Base-by-base conservation (phyloP, 2,888 invertebrate species). In the Plagodis pulveraria region DNA sequence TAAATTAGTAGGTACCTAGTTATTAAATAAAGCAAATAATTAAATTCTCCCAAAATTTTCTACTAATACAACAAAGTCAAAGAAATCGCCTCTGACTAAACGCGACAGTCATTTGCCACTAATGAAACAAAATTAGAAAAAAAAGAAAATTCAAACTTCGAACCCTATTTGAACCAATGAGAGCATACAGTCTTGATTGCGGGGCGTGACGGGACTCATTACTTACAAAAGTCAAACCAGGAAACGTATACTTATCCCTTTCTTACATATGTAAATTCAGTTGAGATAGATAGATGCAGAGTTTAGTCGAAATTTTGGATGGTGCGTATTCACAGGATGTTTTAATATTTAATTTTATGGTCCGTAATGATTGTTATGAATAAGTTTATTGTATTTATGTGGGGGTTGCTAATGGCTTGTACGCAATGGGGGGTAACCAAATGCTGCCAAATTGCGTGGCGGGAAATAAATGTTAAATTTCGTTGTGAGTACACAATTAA, bases 311-410 rank as follows among this genome's bases (percentile, higher is more conserved):
- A 80, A 83, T 82, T 83, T 83, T 73, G 75, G 10, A 70, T 70
- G 76, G 69, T 70, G 69, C 69, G 71, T 70, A 73, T 84, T 78
- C 81, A 86, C 86, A 86, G 83, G 77, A 76, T 85, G 87, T 65
- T 89, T 56, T 89, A 89, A 72, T 77, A 77, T 91, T 92, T 90
- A 89, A 91, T 87, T 86, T 89, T 83, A 88, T 88, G 83, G 83
- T 79, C 76, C 78, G 51, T 67, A 84, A 87, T 86, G 84, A 87
- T 86, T 86, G 84, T 88, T 89, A 86, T 89, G 87, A 89, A 87
- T 88, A 87, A 84, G 79, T 86, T 86, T 87, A 84, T 76, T 69
- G 75, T 74, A 86, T 87, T 89, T 88, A 86, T 85, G 82, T 72
- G 77, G 81, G 84, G 81, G 76, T 74, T 69, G 76, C 57, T 86